phyloP scores from a whole-genome alignment of 2,113 vertebrate species.

The Psettodes erumei region DNA sequence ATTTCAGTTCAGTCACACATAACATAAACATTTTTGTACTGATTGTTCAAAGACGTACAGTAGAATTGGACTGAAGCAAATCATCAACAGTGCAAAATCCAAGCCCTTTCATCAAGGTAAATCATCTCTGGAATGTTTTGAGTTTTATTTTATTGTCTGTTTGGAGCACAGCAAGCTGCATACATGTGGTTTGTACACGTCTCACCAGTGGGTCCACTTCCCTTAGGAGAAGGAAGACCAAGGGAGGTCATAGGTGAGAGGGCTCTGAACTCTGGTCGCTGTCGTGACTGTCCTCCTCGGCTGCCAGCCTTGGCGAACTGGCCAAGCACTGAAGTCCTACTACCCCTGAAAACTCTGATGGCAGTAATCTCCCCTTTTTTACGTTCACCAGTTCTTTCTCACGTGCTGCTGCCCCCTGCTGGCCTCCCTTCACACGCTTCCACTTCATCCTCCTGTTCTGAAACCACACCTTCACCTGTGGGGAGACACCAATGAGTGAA shows the following conservation, averaged over 20 bases:
- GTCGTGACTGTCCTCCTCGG: slow-evolving; percentile 92
- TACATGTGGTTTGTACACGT: background rate
- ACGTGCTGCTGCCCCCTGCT: slow-evolving; percentile 94
- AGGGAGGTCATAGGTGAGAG: slow-evolving; percentile 87
- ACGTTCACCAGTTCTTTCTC: slow-evolving; percentile 98
- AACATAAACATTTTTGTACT: slow-evolving; percentile 24
- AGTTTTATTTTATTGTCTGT: slow-evolving; percentile 80
- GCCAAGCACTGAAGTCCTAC: slow-evolving; percentile 77
- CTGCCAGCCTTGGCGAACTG: slow-evolving; percentile 80
- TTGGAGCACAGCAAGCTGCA: slow-evolving; percentile 22
- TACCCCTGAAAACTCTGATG: slow-evolving; percentile 90
- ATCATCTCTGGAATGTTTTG: slow-evolving; percentile 86
- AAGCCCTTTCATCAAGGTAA: slow-evolving; percentile 75
- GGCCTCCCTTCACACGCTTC: slow-evolving; percentile 98
- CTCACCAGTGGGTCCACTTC: slow-evolving; percentile 4
- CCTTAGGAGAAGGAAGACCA: background rate
- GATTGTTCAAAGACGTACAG: slow-evolving; percentile 59
- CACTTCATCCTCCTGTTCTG: slow-evolving; percentile 99
- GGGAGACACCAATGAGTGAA: background rate
- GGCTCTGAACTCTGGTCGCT: slow-evolving; percentile 95
- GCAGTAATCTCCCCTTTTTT: slow-evolving; percentile 95
- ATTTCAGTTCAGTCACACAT: background rate
- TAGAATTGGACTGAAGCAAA: slow-evolving; percentile 57
- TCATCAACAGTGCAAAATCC: slow-evolving; percentile 86
- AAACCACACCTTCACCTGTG: slow-evolving; percentile 98